Conservation (phyloP, 2,888 invertebrate species). For the Mythimna vitellina region DNA sequence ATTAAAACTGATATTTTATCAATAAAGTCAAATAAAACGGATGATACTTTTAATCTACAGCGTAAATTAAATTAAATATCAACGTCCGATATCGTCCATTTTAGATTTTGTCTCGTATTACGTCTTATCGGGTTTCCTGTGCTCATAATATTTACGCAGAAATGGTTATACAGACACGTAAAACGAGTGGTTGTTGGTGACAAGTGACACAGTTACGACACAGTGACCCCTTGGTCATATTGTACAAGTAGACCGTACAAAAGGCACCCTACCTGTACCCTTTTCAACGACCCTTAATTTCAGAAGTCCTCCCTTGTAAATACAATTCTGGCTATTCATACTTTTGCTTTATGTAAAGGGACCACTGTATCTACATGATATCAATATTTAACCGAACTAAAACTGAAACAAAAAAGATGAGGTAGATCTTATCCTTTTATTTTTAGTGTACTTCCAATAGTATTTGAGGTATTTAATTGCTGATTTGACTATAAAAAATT, state of each 20-base stretch:
- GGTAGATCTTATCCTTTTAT: too few relatives aligned
- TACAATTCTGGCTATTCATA: slow-evolving; percentile 31
- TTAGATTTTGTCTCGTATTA: slow-evolving; percentile 35
- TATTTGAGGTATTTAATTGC: too few relatives aligned
- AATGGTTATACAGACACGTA: slow-evolving; percentile 11
- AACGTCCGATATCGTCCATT: slow-evolving; percentile 33
- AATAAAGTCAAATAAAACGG: not conserved
- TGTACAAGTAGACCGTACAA: slow-evolving; percentile 21
- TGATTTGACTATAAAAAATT: too few relatives aligned
- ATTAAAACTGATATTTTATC: not conserved
- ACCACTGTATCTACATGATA: not conserved
- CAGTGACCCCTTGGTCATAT: not conserved
- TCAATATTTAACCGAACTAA: too few relatives aligned
- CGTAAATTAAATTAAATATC: slow-evolving; percentile 20
- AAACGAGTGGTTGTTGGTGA: slow-evolving; percentile 25
- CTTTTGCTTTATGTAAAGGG: slow-evolving; percentile 6
- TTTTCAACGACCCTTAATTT: slow-evolving; percentile 27
- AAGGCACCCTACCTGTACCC: slow-evolving; percentile 17
- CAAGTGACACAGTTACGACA: slow-evolving; percentile 20
- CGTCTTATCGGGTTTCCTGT: slow-evolving; percentile 48
- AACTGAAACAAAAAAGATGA: too few relatives aligned
- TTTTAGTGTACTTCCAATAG: too few relatives aligned
- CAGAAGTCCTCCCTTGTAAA: slow-evolving; percentile 18
- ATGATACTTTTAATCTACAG: slow-evolving; percentile 1
- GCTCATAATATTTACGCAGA: slow-evolving; percentile 49